Percentiles rank a stretch among this genome's conserved stretches.
Conservation (phyloP, 1,140 invertebrate species). For the Eriocheir sinensis region DNA sequence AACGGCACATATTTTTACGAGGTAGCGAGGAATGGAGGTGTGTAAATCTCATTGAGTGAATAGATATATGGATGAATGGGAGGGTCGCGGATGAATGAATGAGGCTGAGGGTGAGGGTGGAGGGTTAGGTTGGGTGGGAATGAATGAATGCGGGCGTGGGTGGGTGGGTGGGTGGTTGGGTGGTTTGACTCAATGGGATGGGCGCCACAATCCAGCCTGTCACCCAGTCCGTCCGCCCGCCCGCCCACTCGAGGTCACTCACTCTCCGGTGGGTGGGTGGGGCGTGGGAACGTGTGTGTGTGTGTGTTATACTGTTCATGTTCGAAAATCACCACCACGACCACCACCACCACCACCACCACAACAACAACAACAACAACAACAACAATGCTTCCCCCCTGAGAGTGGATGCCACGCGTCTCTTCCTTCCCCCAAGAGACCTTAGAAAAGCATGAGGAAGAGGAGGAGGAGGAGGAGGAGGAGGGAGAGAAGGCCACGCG, state of each 20-base stretch:
- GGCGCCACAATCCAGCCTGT: too few species aligned
- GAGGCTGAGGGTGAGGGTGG: neutral
- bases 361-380: too few species aligned
- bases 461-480: neutral
- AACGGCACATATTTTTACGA: neutral
- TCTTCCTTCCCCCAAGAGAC: neutral
- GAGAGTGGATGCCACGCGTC: too few species aligned
- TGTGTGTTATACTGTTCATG: too few species aligned
- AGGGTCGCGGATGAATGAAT: neutral
- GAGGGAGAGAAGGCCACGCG: neutral
- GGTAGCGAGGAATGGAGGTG: neutral
- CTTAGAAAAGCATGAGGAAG: neutral
- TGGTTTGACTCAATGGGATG: neutral
- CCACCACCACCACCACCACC: neutral
- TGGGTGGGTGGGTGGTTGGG: too few species aligned
- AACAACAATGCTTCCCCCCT: too few species aligned
- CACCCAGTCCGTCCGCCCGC: too few species aligned
- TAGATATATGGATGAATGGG: neutral
- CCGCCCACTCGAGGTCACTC: neutral
- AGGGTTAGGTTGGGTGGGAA: neutral
- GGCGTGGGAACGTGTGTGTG: neutral
- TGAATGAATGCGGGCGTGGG: neutral
- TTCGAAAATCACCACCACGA: too few species aligned
- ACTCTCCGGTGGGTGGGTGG: neutral
- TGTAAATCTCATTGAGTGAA: neutral